Evolutionary conservation across 2,113 vertebrate genomes (phyloP).

Genomic region (Microtus montanus): DNA sequence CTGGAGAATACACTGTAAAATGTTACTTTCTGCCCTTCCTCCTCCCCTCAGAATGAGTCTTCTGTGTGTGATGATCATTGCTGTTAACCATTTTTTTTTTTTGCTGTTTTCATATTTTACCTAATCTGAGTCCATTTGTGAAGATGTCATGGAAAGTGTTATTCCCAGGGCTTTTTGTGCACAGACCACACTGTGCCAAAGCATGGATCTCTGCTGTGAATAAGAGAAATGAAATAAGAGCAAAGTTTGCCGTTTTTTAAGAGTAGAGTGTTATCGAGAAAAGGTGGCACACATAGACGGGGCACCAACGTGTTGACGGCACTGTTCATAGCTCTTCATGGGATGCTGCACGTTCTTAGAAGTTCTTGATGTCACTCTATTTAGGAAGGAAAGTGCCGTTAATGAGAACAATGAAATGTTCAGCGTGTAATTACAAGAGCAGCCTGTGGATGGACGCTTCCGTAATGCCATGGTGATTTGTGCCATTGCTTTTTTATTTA

Average conservation of each 20-base stretch:
- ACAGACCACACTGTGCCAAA: constrained; percentile 53
- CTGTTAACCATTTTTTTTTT: constrained; percentile 38
- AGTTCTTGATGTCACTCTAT: constrained; percentile 76
- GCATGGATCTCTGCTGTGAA: constrained; percentile 68
- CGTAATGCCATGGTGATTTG: constrained; percentile 79
- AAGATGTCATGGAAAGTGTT: constrained; percentile 44
- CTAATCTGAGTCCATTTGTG: constrained; percentile 67
- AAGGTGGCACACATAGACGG: constrained; percentile 46
- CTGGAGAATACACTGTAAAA: constrained; percentile 64
- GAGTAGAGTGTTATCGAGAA: constrained; percentile 73
- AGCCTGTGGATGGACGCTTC: constrained; percentile 79
- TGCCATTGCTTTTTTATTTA: constrained; percentile 84
- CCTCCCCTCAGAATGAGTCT: constrained; percentile 1
- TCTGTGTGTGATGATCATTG: constrained; percentile 33
- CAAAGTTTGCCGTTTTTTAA: constrained; percentile 69
- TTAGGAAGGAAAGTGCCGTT: constrained; percentile 74
- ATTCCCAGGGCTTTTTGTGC: constrained; percentile 60
- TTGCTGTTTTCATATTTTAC: constrained; percentile 59
- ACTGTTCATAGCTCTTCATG: constrained; percentile 67
- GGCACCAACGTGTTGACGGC: constrained; percentile 66
- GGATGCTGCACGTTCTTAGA: constrained; percentile 66
- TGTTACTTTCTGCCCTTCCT: neutral
- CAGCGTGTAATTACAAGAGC: constrained; percentile 66
- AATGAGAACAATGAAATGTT: constrained; percentile 75
- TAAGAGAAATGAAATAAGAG: constrained; percentile 60